Base-by-base conservation (phyloP, 2,888 invertebrate species). In the Chalcis sispes region DNA sequence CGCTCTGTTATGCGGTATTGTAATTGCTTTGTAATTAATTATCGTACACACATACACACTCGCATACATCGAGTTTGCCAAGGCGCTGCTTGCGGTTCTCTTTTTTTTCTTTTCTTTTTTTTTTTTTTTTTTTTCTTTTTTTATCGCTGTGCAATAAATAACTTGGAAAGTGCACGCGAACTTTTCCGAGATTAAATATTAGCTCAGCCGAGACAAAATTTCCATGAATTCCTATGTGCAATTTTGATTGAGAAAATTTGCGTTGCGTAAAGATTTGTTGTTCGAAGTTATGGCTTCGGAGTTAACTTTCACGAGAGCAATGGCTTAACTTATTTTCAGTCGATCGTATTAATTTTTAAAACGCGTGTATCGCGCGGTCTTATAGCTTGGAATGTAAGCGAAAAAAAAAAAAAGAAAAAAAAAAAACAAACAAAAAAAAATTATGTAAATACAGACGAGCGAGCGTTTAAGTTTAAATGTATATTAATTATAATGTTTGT, bases 161-260 rank as follows among this genome's bases (percentile, higher is more conserved):
- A 58, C 32, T 65, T 23, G 23, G n/a, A 25, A 54, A 61, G 25
- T 54, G n/a, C 62, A 48, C 42, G 62, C 29, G n/a, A 48, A 62
- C 27, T 62, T 62, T 46, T 62, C 25, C 62, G 62, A 29, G 62
- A 62, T 62, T 46, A 23, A 62, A 52, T 40, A 56, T 69, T 48
- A 46, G 27, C 20, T 20, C 20, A n/a, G 36, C 32, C 58, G 59
- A 18, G 32, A 32, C 36, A 13, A 52, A 52, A 48, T 64, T 71
- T 62, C 54, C 62, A 62, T 42, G 54, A 67, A 58, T 42, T 67
- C 50, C 59, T 27, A 27, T 29, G 62, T 29, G 62, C 72, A 64
- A 72, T 72, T 72, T 72, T 62, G 72, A 72, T 72, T 64, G 72
- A 23, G 64, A 56, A 72, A 72, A 64, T 72, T 20, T n/a, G n/a